phyloP scores from a whole-genome alignment of 2,888 invertebrate species.

The Tholera decimalis region DNA sequence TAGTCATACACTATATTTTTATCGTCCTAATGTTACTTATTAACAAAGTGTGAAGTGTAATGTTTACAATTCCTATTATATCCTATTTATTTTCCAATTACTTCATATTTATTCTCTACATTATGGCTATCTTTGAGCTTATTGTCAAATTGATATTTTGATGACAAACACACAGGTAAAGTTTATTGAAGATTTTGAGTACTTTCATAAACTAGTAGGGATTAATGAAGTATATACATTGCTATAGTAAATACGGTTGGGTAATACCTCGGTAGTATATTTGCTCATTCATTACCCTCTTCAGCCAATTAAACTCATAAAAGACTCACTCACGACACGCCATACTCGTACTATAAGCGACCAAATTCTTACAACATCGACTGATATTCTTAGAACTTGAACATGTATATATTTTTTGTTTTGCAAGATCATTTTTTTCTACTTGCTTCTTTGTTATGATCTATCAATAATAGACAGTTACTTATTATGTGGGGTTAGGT shows the following conservation, averaged over 20 bases:
- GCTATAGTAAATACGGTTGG: neutral
- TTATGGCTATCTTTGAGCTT: neutral
- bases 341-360: neutral
- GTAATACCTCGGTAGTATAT: neutral
- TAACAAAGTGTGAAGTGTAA: no score
- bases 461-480: neutral
- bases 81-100: no score
- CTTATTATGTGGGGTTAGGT: neutral
- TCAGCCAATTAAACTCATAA: conserved; percentile 29
- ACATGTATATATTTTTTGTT: neutral
- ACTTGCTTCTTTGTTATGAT: neutral
- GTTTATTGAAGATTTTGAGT: neutral
- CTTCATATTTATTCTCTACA: neutral
- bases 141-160: neutral
- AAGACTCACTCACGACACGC: conserved; percentile 14
- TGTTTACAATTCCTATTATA: no score
- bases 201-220: neutral
- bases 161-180: no score
- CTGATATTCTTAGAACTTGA: conserved; percentile 19
- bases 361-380: conserved; percentile 14
- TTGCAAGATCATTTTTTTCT: neutral
- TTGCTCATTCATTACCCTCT: conserved; percentile 6
- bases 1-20: no score
- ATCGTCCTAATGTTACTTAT: no score
- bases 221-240: neutral